Conservation (phyloP, 2,888 invertebrate species). For the Leptopterna dolabrata region DNA sequence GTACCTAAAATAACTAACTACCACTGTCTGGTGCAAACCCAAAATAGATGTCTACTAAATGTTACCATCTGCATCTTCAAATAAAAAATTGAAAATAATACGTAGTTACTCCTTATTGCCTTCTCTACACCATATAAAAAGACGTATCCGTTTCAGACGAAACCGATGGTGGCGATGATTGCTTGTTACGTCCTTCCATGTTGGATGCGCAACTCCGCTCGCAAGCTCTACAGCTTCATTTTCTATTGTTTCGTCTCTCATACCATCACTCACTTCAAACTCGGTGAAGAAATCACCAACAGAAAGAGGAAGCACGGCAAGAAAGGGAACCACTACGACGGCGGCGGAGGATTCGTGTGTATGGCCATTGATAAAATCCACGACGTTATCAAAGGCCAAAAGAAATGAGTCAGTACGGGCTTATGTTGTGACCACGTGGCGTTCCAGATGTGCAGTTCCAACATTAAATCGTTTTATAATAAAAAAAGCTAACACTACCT, state of each 20-base stretch:
- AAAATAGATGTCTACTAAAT: too few relatives aligned
- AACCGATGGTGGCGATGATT: neutral
- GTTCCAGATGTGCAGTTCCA: too few relatives aligned
- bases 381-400: neutral
- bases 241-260: slow-evolving; percentile 37
- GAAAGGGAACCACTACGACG: slow-evolving; percentile 17
- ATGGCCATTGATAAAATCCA: slow-evolving; percentile 26
- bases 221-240: slow-evolving; percentile 28
- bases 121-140: too few relatives aligned
- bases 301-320: neutral
- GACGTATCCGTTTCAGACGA: slow-evolving; percentile 8
- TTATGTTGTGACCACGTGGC: too few relatives aligned
- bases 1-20: too few relatives aligned
- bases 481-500: too few relatives aligned
- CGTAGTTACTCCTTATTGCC: too few relatives aligned
- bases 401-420: neutral
- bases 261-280: slow-evolving; percentile 23
- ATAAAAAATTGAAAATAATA: too few relatives aligned
- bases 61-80: too few relatives aligned
- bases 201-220: neutral
- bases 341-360: neutral
- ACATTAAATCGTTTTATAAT: too few relatives aligned
- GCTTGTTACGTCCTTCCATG: slow-evolving; percentile 18
- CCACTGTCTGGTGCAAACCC: too few relatives aligned
- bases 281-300: slow-evolving; percentile 33